phyloP scores from a whole-genome alignment of 2,113 vertebrate genomes.

The Odobenus rosmarus region DNA sequence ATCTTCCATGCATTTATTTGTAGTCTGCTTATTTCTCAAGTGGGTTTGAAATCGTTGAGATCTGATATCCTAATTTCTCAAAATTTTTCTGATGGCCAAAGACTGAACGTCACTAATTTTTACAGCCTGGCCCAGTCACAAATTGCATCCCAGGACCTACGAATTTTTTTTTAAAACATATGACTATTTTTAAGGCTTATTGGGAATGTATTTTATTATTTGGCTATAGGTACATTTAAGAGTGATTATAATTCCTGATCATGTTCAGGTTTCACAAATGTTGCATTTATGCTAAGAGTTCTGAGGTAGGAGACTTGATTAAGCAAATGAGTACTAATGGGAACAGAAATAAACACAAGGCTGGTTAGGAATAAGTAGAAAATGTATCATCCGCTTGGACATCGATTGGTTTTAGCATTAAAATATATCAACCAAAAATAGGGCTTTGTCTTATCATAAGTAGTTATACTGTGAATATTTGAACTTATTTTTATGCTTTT shows the following conservation, averaged over 20 bases:
- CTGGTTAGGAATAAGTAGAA: slow-evolving; percentile 25
- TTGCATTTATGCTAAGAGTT: slow-evolving; percentile 53
- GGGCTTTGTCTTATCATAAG: neutral
- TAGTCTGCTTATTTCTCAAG: slow-evolving; percentile 27
- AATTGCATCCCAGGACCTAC: neutral
- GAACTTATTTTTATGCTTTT: neutral
- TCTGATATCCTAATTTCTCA: slow-evolving; percentile 30
- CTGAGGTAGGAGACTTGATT: slow-evolving; percentile 37
- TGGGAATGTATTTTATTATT: slow-evolving; percentile 17
- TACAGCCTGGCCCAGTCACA: neutral
- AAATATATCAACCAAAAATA: slow-evolving; percentile 40
- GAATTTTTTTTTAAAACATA: neutral
- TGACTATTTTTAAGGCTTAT: slow-evolving; percentile 29
- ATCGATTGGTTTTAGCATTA: slow-evolving; percentile 24
- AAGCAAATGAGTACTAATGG: slow-evolving; percentile 55
- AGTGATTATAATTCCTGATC: slow-evolving; percentile 10
- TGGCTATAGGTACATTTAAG: neutral
- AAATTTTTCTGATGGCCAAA: neutral
- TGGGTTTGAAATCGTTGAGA: neutral
- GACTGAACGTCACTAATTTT: slow-evolving; percentile 37
- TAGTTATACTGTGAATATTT: neutral
- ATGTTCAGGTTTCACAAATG: slow-evolving; percentile 36
- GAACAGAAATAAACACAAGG: slow-evolving; percentile 47
- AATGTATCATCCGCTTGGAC: neutral
- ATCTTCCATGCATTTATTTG: neutral